phyloP scores from a whole-genome alignment of 2,113 vertebrate genomes.

The Helogale parvula region DNA sequence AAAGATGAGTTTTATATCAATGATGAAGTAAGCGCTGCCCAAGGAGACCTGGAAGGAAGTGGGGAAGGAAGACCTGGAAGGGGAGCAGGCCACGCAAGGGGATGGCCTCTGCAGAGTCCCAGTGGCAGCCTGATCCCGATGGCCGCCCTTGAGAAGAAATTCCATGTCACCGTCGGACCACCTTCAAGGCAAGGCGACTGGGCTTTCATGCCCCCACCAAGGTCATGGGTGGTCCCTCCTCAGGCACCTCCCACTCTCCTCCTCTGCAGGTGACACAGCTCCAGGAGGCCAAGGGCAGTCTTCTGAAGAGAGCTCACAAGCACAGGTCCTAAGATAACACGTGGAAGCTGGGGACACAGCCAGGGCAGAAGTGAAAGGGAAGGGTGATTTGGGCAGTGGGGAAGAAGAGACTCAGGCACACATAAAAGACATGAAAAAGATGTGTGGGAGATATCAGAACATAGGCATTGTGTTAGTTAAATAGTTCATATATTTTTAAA shows the following conservation, averaged over 20 bases:
- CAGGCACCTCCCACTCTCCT: neutral
- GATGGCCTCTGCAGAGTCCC: too few species aligned
- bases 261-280: neutral
- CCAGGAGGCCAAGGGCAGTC: neutral
- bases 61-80: neutral
- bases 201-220: neutral
- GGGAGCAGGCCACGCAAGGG: neutral
- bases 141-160: neutral
- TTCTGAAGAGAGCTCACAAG: neutral
- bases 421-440: neutral
- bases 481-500: neutral
- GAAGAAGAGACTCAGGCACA: neutral
- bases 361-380: neutral
- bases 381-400: accelerated
- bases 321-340: neutral
- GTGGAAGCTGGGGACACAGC: too few species aligned
- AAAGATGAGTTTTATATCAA: neutral
- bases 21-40: neutral
- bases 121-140: accelerated
- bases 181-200: too few species aligned
- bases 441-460: neutral
- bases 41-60: neutral
- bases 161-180: neutral
- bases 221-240: too few species aligned
- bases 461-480: neutral